phyloP scores from a whole-genome alignment of 2,888 invertebrate genomes.

The Drosophila paucipuncta region DNA sequence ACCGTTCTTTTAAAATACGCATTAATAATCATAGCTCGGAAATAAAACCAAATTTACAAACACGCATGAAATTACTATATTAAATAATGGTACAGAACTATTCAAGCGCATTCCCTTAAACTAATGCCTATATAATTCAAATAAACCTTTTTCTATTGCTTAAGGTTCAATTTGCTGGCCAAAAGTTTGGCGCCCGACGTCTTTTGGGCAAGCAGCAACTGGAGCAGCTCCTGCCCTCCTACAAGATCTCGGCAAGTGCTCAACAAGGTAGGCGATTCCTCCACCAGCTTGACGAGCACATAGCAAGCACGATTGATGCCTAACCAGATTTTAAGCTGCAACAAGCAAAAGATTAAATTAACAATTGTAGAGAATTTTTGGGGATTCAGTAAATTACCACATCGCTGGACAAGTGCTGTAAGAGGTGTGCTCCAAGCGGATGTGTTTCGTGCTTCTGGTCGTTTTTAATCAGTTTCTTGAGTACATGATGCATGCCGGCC shows the following conservation, averaged over 20 bases:
- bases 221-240: constrained; percentile 25
- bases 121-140: constrained; percentile 37
- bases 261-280: constrained; percentile 87
- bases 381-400: constrained; percentile 85
- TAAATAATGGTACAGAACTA: constrained; percentile 3
- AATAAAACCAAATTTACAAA: constrained; percentile 38
- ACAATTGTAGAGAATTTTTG: not conserved
- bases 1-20: not conserved
- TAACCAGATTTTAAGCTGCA: constrained; percentile 89
- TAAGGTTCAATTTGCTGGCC: constrained; percentile 85
- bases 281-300: constrained; percentile 89
- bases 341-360: constrained; percentile 22
- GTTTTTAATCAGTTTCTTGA: constrained; percentile 90
- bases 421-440: constrained; percentile 88
- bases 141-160: constrained; percentile 21
- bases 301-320: constrained; percentile 92
- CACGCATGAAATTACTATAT: not conserved
- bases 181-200: constrained; percentile 89
- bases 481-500: constrained; percentile 90
- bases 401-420: constrained; percentile 86
- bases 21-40: constrained; percentile 31
- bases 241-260: constrained; percentile 84
- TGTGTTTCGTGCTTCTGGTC: constrained; percentile 87
- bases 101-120: constrained; percentile 13
- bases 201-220: constrained; percentile 86